Conservation (phyloP, 2,113 vertebrate species). For the Zosterops lateralis region DNA sequence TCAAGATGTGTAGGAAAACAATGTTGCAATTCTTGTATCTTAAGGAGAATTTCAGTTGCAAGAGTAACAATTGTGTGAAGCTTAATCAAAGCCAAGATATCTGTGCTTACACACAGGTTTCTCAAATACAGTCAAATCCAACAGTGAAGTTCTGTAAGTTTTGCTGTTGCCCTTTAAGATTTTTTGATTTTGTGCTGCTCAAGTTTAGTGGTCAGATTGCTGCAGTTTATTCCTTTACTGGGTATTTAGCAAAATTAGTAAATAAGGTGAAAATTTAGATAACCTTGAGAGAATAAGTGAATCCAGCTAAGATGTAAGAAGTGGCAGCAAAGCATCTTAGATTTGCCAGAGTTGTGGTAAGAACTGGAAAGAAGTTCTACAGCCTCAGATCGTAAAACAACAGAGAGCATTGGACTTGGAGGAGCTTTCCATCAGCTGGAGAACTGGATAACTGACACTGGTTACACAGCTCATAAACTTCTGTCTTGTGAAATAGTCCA, state of each 20-base stretch:
- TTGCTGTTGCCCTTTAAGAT: neutral
- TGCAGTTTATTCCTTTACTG: neutral
- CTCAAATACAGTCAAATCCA: neutral
- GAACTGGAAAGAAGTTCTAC: neutral
- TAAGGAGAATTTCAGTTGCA: neutral
- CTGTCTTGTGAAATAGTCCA: neutral
- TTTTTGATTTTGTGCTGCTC: neutral
- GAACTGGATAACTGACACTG: neutral
- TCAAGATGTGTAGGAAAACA: neutral
- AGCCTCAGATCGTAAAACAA: neutral
- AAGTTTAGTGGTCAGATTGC: neutral
- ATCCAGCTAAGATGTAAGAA: neutral
- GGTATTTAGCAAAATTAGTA: neutral
- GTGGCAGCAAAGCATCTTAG: neutral
- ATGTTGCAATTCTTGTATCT: neutral
- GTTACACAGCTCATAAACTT: neutral
- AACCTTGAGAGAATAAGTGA: neutral
- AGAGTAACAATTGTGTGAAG: neutral
- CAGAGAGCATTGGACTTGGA: neutral
- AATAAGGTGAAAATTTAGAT: neutral
- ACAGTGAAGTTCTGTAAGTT: neutral
- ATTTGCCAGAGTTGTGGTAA: neutral
- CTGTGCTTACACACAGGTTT: neutral
- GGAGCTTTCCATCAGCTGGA: neutral
- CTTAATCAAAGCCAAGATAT: neutral